Evolutionary conservation across 2,888 invertebrate genomes (phyloP).

Genomic region (Vanessa cardui): DNA sequence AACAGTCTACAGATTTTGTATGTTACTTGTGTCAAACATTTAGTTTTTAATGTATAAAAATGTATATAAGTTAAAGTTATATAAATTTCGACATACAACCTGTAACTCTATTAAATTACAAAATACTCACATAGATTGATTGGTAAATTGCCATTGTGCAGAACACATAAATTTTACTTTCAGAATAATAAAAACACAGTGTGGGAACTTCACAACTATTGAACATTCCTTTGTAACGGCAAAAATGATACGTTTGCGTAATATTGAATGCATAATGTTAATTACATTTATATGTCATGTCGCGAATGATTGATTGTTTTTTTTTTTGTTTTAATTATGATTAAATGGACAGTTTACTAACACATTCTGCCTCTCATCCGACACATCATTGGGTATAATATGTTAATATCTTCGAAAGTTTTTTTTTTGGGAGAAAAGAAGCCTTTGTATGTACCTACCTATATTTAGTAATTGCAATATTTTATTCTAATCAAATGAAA

Average conservation of each 20-base stretch:
- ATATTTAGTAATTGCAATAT: no score
- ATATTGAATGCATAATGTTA: conserved; percentile 19
- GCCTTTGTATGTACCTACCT: no score
- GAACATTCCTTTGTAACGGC: conserved; percentile 9
- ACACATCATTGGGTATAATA: no score
- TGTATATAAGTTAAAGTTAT: neutral
- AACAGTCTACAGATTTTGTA: neutral
- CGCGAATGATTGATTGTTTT: conserved; percentile 11
- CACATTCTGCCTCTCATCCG: no score
- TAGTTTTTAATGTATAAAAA: neutral
- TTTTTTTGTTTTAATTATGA: no score
- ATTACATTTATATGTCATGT: conserved; percentile 14
- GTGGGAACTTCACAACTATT: conserved; percentile 21
- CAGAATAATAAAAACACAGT: conserved; percentile 10
- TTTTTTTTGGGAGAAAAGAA: no score
- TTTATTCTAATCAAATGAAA: no score
- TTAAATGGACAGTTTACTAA: no score
- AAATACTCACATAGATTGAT: conserved; percentile 5
- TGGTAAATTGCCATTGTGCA: conserved; percentile 3
- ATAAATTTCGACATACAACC: neutral
- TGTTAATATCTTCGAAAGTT: no score
- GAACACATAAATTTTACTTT: conserved; percentile 2
- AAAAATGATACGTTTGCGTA: conserved; percentile 25
- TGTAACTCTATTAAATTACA: conserved; percentile 1
- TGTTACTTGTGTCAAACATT: no score